Conservation (phyloP, 2,113 vertebrate genomes). For the Isurus oxyrinchus region DNA sequence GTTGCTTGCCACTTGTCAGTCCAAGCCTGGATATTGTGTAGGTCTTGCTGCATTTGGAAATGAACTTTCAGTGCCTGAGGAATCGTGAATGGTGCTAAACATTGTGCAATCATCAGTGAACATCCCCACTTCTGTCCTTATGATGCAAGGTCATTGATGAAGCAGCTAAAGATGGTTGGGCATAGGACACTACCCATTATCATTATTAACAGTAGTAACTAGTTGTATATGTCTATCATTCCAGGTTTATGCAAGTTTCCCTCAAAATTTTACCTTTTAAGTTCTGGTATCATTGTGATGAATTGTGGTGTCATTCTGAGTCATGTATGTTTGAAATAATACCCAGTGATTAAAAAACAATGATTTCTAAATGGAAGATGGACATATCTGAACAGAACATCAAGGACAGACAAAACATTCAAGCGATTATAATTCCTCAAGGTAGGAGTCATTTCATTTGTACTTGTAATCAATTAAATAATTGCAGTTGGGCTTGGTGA, state of each 20-base stretch:
- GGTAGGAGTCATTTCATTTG: background rate
- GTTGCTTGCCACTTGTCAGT: too few relatives aligned
- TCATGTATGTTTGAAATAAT: background rate
- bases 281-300: background rate
- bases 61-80: too few relatives aligned
- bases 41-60: too few relatives aligned
- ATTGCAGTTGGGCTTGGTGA: background rate
- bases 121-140: too few relatives aligned
- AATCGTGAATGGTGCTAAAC: too few relatives aligned
- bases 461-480: background rate
- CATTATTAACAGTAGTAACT: too few relatives aligned
- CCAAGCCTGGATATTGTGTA: too few relatives aligned
- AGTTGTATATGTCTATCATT: too few relatives aligned
- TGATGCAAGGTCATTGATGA: too few relatives aligned
- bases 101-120: too few relatives aligned
- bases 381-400: background rate
- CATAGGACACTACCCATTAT: too few relatives aligned
- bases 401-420: background rate
- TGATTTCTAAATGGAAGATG: background rate
- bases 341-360: background rate
- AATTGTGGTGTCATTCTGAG: background rate
- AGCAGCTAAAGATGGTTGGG: too few relatives aligned
- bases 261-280: background rate
- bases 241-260: background rate
- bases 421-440: background rate